Percentiles rank a stretch among this genome's conserved stretches.
Conservation (phyloP, 2,797 vertebrate genomes). For the Sardinella longiceps region DNA sequence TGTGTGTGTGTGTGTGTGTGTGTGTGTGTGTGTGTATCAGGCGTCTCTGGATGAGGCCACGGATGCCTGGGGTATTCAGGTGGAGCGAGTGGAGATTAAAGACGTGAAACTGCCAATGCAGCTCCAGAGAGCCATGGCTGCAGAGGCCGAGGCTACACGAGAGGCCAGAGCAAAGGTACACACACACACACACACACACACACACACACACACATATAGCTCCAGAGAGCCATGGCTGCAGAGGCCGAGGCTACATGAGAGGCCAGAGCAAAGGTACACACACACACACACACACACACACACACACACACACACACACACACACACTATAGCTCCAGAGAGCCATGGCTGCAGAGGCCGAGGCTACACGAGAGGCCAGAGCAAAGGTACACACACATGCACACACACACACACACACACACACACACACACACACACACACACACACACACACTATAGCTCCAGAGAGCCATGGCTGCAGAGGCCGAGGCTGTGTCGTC, state of each 20-base stretch:
- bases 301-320: not conserved
- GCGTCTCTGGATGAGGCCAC: conserved; percentile 87
- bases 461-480: too few relatives aligned
- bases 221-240: conserved; percentile 97
- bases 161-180: not conserved
- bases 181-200: conserved; percentile 3
- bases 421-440: too few relatives aligned
- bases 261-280: conserved; percentile 90
- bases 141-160: conserved; percentile 87
- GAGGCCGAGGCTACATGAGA: conserved; percentile 93
- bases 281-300: not conserved
- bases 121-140: conserved; percentile 97
- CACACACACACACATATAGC: not conserved
- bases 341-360: too few relatives aligned
- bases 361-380: too few relatives aligned
- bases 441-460: too few relatives aligned
- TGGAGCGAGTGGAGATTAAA: conserved; percentile 98
- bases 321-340: not conserved
- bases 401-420: too few relatives aligned
- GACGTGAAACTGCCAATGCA: conserved; percentile 93
- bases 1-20: not conserved
- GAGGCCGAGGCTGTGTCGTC: too few relatives aligned
- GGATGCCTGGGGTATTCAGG: conserved; percentile 96
- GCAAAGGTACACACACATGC: too few relatives aligned
- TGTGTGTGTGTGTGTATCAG: conserved; percentile 64